A percentile compares a stretch with the other conserved stretches of the same genome.
phyloP scores from a whole-genome alignment of 2,888 invertebrate genomes.

The Polymixis flavicincta region DNA sequence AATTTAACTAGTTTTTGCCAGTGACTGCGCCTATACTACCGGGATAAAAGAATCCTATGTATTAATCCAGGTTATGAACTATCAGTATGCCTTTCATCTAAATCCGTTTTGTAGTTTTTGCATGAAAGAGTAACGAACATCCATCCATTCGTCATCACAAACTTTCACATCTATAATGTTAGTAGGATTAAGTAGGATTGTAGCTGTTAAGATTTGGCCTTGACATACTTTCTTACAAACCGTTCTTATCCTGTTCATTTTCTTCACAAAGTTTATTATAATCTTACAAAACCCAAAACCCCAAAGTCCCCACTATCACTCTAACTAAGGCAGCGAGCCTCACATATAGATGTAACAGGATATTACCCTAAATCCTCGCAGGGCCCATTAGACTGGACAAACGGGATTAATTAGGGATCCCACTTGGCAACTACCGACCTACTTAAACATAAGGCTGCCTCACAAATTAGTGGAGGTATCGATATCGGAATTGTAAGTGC shows the following conservation, averaged over 20 bases:
- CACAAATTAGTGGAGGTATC: slow-evolving; percentile 53
- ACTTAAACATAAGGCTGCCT: slow-evolving; percentile 47
- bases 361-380: slow-evolving; percentile 53
- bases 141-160: too few relatives aligned
- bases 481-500: slow-evolving; percentile 29
- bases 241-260: neutral
- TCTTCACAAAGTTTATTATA: slow-evolving; percentile 22
- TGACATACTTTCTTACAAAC: neutral
- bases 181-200: too few relatives aligned
- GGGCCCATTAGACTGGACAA: slow-evolving; percentile 64
- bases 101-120: too few relatives aligned
- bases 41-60: too few relatives aligned
- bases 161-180: too few relatives aligned
- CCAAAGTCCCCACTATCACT: slow-evolving; percentile 22
- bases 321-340: slow-evolving; percentile 14
- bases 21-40: too few relatives aligned
- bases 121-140: too few relatives aligned
- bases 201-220: too few relatives aligned
- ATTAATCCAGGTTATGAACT: too few relatives aligned
- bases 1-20: too few relatives aligned
- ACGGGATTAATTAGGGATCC: slow-evolving; percentile 63
- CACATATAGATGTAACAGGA: slow-evolving; percentile 46
- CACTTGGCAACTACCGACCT: slow-evolving; percentile 53
- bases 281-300: slow-evolving; percentile 10
- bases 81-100: too few relatives aligned